Conservation (phyloP, 2,797 vertebrate species). For the Heterohyrax brucei region DNA sequence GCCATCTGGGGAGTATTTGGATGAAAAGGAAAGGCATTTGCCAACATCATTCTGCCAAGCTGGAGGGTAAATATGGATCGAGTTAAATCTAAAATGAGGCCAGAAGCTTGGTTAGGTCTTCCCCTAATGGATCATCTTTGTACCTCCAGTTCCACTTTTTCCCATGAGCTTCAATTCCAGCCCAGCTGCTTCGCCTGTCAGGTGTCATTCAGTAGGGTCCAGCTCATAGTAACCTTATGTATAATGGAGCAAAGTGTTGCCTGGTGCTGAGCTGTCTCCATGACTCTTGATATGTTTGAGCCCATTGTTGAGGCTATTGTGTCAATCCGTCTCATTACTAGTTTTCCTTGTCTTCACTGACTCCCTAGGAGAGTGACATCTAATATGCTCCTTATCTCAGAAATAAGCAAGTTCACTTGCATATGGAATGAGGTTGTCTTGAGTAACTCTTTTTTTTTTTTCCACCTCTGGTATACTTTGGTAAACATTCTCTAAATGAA, state of each 20-base stretch:
- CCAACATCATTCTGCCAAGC: conserved; percentile 38
- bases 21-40: conserved; percentile 60
- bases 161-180: background rate
- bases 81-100: conserved; percentile 40
- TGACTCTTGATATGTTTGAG: background rate
- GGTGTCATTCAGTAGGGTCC: background rate
- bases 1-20: conserved; percentile 29
- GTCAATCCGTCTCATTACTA: background rate
- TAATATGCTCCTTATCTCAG: background rate
- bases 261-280: background rate
- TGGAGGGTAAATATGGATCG: conserved; percentile 55
- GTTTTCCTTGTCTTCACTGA: too few relatives aligned
- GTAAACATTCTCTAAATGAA: background rate
- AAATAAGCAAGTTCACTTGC: background rate
- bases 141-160: background rate
- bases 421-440: background rate
- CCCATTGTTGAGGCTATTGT: background rate
- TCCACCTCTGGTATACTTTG: background rate
- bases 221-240: background rate
- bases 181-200: background rate
- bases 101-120: conserved; percentile 25
- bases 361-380: background rate
- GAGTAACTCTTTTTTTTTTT: background rate
- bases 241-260: background rate
- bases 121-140: background rate